Percentiles rank a stretch among this genome's conserved stretches.
Conservation (phyloP, 2,113 vertebrate species). For the Nothocercus nigrocapillus region DNA sequence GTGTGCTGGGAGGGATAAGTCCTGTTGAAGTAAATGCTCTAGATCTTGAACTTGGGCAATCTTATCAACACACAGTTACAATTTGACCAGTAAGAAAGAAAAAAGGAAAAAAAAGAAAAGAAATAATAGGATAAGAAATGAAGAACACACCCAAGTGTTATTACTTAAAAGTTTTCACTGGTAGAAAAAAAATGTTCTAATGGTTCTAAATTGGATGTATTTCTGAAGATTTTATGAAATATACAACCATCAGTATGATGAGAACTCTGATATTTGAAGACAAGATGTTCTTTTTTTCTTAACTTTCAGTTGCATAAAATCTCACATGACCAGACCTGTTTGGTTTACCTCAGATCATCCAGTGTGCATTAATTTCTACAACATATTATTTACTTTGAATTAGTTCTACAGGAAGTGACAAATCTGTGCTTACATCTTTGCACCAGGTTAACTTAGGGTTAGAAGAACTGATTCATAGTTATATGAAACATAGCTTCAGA, state of each 20-base stretch:
- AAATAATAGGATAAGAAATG: background rate
- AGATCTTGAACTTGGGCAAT: background rate
- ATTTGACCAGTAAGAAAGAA: background rate
- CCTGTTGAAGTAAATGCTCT: background rate
- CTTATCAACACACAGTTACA: background rate
- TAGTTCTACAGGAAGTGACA: background rate
- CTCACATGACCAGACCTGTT: background rate
- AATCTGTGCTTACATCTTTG: background rate
- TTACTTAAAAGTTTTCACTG: background rate
- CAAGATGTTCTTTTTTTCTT: background rate
- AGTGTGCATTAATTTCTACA: background rate
- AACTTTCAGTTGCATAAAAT: background rate
- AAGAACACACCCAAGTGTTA: background rate
- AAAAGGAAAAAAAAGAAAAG: background rate
- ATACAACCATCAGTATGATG: background rate
- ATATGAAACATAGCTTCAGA: background rate
- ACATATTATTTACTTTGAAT: background rate
- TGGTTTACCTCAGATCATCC: background rate
- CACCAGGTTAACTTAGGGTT: background rate
- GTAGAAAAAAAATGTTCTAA: background rate
- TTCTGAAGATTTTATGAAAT: background rate
- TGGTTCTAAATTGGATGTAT: background rate
- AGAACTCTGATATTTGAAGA: background rate
- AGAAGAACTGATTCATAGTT: background rate
- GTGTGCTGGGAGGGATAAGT: background rate